Conservation (phyloP, 2,113 vertebrate species). For the Phaethornis superciliosus region DNA sequence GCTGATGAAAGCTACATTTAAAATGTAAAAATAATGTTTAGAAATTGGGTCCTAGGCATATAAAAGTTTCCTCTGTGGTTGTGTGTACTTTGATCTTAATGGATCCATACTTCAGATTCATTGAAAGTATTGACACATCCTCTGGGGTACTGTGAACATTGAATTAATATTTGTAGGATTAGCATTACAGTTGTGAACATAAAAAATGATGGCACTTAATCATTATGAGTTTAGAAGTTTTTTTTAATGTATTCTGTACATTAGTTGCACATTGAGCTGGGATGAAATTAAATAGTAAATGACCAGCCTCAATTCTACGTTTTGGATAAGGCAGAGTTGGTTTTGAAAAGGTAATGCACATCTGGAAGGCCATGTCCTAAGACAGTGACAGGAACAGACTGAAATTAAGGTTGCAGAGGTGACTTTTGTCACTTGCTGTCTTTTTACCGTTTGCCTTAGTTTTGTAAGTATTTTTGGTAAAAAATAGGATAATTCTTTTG, state of each 20-base stretch:
- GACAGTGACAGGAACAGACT: background rate
- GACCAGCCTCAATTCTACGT: fast-evolving
- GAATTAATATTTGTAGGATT: background rate
- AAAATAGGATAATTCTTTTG: background rate
- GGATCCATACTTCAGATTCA: background rate
- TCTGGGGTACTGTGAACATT: background rate
- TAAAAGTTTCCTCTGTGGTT: background rate
- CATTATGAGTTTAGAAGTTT: background rate
- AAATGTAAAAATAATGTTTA: background rate
- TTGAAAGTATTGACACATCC: background rate
- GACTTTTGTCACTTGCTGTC: background rate
- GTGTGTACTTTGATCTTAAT: background rate
- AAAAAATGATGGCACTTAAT: background rate
- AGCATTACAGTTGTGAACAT: background rate
- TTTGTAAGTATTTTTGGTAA: background rate
- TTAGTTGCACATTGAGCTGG: background rate
- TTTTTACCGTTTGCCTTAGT: background rate
- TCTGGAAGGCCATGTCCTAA: background rate
- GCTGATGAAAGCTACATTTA: background rate
- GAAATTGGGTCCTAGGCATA: background rate
- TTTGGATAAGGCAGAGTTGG: background rate
- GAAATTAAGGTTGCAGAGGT: background rate
- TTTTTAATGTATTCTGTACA: background rate
- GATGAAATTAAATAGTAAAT: background rate
- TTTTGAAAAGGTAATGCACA: background rate